Base-by-base conservation (phyloP, 2,797 vertebrate genomes). In the Scarus forsteni region DNA sequence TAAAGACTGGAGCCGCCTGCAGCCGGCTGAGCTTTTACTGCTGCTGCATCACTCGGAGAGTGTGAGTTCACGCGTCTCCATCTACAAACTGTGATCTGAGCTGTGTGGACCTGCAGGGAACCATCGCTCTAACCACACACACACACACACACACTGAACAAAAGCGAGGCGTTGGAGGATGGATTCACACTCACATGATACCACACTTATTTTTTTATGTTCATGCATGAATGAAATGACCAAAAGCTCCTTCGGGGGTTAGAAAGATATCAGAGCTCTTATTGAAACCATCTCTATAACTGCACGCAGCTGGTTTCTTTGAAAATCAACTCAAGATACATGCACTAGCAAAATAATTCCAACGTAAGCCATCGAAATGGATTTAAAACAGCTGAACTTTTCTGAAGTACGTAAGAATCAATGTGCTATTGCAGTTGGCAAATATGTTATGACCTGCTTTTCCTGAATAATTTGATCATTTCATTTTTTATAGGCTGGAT, bases 71-170 rank as follows among this genome's bases (percentile, higher is more conserved):
- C 57, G 35, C n/a, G 13, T 55, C 48, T 59, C 38, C 5, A 1
- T 51, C 44, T 58, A 42, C 52, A 57, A 10, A 18, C 73, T 71
- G 56, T 15, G 52, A 71, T 66, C 52, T 66, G 62, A 19, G 16
- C 68, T 51, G 34, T 12, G 14, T 27, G 8, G 44, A 62, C 13
- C 79, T 50, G 73, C 61, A 59, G 8, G 66, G 3, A 10, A 46
- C 45, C 45, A 4, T 38, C 10, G 3, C 50, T 58, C 12, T 45
- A 53, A 40, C 2, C 1, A 19, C 3, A 34, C 8, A 3, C 14
- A 51, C 14, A 46, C 27, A 39, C 4, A 35, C 36, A 50, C 15
- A 52, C 16, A 40, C 3, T 27, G 27, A 27, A 18, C 50, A 12
- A 19, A 16, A 78, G 50, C 16, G 38, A 35, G 34, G n/a, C 19